Conservation (phyloP, 2,113 vertebrate species). For the Pelmatolapia mariae region DNA sequence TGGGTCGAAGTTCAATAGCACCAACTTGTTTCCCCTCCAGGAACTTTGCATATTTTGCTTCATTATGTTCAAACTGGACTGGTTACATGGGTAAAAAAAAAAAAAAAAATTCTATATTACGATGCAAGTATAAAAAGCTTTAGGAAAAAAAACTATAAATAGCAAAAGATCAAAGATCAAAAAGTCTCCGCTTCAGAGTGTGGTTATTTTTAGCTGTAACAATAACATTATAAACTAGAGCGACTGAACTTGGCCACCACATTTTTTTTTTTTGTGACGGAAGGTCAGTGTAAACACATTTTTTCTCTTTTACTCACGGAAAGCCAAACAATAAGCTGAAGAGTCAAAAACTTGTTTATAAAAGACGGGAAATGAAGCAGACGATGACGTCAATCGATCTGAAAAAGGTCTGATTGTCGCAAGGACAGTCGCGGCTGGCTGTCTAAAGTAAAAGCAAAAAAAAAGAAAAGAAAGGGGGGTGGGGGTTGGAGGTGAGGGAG, state of each 20-base stretch:
- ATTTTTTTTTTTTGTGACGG: background rate
- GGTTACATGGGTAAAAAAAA: background rate
- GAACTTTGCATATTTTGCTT: background rate
- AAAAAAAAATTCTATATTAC: background rate
- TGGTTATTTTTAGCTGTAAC: background rate
- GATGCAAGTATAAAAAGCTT: background rate
- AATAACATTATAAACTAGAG: background rate
- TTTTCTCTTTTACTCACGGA: conserved; percentile 11
- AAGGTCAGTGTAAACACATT: conserved; percentile 17
- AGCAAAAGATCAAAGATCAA: conserved; percentile 6
- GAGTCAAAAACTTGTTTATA: conserved; percentile 5
- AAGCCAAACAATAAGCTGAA: conserved; percentile 16
- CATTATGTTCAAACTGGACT: background rate
- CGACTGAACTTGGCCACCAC: conserved; percentile 5
- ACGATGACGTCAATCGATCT: conserved; percentile 25
- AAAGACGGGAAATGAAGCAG: background rate
- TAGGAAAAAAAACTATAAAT: conserved; percentile 29
- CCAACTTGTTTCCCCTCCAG: conserved; percentile 7
- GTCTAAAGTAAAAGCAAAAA: conserved; percentile 22
- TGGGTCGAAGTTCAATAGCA: conserved; percentile 44
- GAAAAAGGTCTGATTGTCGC: conserved; percentile 9
- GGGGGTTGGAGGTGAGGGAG: background rate
- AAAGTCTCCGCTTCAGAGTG: background rate
- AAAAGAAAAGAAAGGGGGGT: accelerated
- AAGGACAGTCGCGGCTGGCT: conserved; percentile 6